These are phyloP conservation scores for Lysandra coridon DNA, from an alignment of 2,888 invertebrate genomes.

Conservation along the genomic window DNA sequence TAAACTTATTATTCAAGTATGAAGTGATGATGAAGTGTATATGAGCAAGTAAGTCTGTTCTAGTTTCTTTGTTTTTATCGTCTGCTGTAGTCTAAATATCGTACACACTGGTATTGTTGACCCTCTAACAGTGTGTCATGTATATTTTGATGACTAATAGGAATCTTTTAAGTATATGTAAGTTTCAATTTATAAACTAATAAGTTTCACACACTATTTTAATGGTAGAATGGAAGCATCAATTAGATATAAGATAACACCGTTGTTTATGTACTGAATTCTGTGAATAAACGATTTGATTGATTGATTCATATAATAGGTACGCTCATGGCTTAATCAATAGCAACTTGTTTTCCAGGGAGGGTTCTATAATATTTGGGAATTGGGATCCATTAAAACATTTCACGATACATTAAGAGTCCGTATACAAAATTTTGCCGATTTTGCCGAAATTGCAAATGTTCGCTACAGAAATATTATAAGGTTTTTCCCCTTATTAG, in stretches of 20 bases:
- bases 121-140: conserved; percentile 9
- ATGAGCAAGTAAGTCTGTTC: background rate
- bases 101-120: background rate
- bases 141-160: conserved; percentile 6
- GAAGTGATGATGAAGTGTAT: background rate
- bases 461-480: too few species aligned
- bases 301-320: too few species aligned
- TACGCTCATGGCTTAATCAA: background rate
- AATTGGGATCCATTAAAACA: too few species aligned
- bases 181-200: background rate
- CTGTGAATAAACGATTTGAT: too few species aligned
- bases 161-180: background rate
- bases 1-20: background rate
- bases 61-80: conserved; percentile 5
- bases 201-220: too few species aligned
- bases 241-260: too few species aligned
- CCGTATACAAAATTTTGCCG: too few species aligned
- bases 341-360: background rate
- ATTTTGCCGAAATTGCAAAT: too few species aligned
- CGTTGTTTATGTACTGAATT: too few species aligned
- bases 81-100: background rate
- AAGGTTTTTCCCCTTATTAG: too few species aligned
- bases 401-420: too few species aligned
- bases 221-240: too few species aligned
- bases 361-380: background rate